Conservation (phyloP, 2,888 invertebrate species). For the Scaptomyza parva region DNA sequence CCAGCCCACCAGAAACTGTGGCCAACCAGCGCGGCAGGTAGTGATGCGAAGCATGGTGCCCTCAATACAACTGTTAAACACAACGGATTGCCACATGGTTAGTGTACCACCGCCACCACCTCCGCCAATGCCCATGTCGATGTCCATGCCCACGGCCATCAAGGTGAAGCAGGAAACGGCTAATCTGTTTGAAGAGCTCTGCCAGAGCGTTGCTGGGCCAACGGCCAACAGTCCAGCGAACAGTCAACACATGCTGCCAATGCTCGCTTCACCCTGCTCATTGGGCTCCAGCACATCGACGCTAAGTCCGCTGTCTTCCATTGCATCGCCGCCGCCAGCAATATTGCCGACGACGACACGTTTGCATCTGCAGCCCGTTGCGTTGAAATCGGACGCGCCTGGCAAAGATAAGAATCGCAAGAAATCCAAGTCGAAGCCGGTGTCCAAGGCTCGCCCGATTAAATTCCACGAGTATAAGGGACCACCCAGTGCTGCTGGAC, state of each 20-base stretch:
- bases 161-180: slow-evolving; percentile 84
- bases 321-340: slow-evolving; percentile 87
- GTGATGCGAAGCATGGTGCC: slow-evolving; percentile 86
- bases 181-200: slow-evolving; percentile 87
- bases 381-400: slow-evolving; percentile 86
- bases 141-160: slow-evolving; percentile 60
- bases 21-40: slow-evolving; percentile 81
- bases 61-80: slow-evolving; percentile 79
- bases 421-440: slow-evolving; percentile 92
- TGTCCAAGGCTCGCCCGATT: slow-evolving; percentile 93
- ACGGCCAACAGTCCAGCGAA: slow-evolving; percentile 82
- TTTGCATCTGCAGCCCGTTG: slow-evolving; percentile 82
- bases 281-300: slow-evolving; percentile 88
- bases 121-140: slow-evolving; percentile 49
- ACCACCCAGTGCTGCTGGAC: slow-evolving; percentile 93
- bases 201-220: slow-evolving; percentile 86
- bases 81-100: slow-evolving; percentile 35
- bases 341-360: slow-evolving; percentile 86
- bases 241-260: slow-evolving; percentile 84
- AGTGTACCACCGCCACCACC: slow-evolving; percentile 46
- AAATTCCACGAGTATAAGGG: slow-evolving; percentile 99
- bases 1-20: slow-evolving; percentile 54
- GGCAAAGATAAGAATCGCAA: slow-evolving; percentile 93
- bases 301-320: slow-evolving; percentile 88
- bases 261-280: slow-evolving; percentile 85